Evolutionary conservation across 1,140 invertebrate species (phyloP), one percentile per base, ranked within the genome.

Genomic region (Tetramorium alpestre): DNA sequence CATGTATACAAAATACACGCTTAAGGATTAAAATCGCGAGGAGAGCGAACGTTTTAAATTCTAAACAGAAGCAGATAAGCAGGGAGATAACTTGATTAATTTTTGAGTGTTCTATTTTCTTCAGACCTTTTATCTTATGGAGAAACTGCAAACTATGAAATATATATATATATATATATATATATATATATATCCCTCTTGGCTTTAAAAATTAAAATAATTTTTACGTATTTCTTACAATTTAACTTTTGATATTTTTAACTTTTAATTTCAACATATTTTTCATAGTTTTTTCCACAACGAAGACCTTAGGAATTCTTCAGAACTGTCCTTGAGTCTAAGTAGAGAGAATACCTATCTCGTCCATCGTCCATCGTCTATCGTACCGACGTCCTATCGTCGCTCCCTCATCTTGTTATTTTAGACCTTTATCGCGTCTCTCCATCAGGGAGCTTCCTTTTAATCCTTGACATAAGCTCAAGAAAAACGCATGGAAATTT

Each of bases 391-490:
- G n/a, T 67, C 28, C 60, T n/a, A 78, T 51, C 67, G 67, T 70
- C 69, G 54, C 80, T 84, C 69, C 54, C 67, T 73, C 54, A 49
- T 75, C 47, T 60, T 75, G 80, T 84, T 84, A 84, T 84, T 84
- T 84, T 75, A 58, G 70, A 84, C 58, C 69, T 69, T 49, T 60
- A 75, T 84, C 80, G 44, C 41, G n/a, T 84, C 69, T 75, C 67
- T 13, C 56, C 28, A 60, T 75, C 69, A 2, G 25, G 54, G 18
- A 75, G 44, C 51, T 47, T 84, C 41, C 54, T 62, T 49, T 75
- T 84, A 84, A 84, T 84, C 54, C 54, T 62, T 49, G 54, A 84
- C 10, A 60, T 5, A 16, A 58, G 33, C 44, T 38, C 25, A 38
- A 38, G 80, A 38, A 62, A 84, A 62, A 73, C 13, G 28, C 62